These are phyloP conservation scores for Rhinogobius similis DNA, from an alignment of 2,113 vertebrate species.

Conservation along the genomic window DNA sequence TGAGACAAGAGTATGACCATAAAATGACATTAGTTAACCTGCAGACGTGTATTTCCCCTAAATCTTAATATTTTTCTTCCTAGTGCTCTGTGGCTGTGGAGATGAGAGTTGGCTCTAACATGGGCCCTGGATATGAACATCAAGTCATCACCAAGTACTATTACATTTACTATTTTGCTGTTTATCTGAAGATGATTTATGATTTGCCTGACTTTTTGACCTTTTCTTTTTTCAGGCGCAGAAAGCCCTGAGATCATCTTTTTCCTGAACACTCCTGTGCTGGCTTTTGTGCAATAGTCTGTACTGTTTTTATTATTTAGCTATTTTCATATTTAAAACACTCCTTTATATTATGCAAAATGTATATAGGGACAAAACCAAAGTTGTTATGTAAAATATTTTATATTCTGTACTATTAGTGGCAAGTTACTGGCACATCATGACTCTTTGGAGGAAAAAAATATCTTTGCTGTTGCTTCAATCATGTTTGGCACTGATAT, in stretches of 20 bases:
- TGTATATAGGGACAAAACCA: conserved; percentile 50
- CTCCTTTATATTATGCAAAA: conserved; percentile 50
- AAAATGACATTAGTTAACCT: too few species aligned
- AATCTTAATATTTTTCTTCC: conserved; percentile 12
- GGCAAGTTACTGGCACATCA: conserved; percentile 30
- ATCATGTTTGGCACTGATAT: background rate
- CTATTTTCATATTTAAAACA: conserved; percentile 58
- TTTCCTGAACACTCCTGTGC: conserved; percentile 6
- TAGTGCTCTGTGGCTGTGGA: conserved; percentile 92
- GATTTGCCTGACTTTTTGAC: conserved; percentile 1
- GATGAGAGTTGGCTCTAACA: conserved; percentile 89
- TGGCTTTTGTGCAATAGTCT: conserved; percentile 71
- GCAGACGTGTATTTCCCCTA: background rate
- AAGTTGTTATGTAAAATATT: conserved; percentile 56
- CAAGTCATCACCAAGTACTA: conserved; percentile 90
- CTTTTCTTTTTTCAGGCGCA: conserved; percentile 77
- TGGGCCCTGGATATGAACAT: conserved; percentile 88
- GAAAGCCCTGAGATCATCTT: conserved; percentile 80
- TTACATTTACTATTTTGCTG: fast-evolving
- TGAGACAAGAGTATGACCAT: conserved; percentile 86
- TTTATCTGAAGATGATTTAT: background rate
- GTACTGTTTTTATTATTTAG: conserved; percentile 38
- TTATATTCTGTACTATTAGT: conserved; percentile 31
- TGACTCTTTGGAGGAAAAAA: background rate
- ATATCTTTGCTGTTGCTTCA: background rate